Percentiles rank a stretch among this genome's conserved stretches.
These are phyloP conservation scores for Hoplias malabaricus DNA, from an alignment of 2,113 vertebrate species.

Conservation along the genomic window DNA sequence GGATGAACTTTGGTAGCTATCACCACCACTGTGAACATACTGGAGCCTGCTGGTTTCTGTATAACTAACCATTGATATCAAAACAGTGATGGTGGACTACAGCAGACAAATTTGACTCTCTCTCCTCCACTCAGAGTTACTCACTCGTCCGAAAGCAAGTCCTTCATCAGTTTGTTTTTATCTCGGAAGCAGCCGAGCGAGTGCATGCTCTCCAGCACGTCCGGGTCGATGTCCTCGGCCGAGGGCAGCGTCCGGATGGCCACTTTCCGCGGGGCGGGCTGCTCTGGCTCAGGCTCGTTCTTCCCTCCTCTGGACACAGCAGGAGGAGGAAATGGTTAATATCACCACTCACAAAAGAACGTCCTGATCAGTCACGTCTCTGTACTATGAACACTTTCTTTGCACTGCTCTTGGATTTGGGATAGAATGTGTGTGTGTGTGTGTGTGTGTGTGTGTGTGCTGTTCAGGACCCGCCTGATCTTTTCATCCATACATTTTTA, in stretches of 20 bases:
- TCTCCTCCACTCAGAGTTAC: neutral
- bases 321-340: neutral
- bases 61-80: too few relatives aligned
- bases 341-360: neutral
- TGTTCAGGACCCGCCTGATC: neutral
- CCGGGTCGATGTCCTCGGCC: slow-evolving; percentile 94
- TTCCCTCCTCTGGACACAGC: slow-evolving; percentile 85
- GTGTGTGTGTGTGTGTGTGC: too few relatives aligned
- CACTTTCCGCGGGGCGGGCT: slow-evolving; percentile 94
- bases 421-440: too few relatives aligned
- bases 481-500: neutral
- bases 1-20: too few relatives aligned
- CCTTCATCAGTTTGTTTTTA: slow-evolving; percentile 95
- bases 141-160: slow-evolving; percentile 95
- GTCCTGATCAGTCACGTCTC: neutral
- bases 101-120: neutral
- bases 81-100: too few relatives aligned
- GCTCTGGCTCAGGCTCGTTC: slow-evolving; percentile 96
- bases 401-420: neutral
- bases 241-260: slow-evolving; percentile 88
- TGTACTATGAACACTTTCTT: neutral
- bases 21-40: too few relatives aligned
- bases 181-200: slow-evolving; percentile 98
- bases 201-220: slow-evolving; percentile 99
- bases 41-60: too few relatives aligned